A percentile compares a stretch with the other conserved stretches of the same genome.
Conservation (phyloP, 30 jellyfish, hydroid and myxozoan genomes). For the Sanderia malayensis region DNA sequence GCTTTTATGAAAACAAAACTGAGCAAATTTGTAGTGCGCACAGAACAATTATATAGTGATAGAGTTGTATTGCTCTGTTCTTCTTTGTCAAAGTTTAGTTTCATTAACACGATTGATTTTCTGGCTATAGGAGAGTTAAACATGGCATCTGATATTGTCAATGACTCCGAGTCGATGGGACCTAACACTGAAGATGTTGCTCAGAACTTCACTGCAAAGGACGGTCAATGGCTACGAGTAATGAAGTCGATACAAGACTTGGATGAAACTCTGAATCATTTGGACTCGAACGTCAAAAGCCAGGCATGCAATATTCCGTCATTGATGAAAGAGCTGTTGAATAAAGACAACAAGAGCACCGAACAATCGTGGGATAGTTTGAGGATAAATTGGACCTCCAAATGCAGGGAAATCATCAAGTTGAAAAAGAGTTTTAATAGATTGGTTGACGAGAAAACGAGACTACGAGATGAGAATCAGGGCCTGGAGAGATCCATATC, state of each 20-base stretch:
- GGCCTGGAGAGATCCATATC: conserved; percentile 70
- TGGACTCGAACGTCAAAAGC: conserved; percentile 37
- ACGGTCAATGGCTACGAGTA: conserved; percentile 54
- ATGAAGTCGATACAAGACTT: conserved; percentile 50
- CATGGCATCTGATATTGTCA: too few species aligned
- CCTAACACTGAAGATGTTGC: too few species aligned
- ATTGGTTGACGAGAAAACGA: conserved; percentile 59
- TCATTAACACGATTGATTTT: too few species aligned
- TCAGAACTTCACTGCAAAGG: conserved; percentile 9
- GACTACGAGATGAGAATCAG: conserved; percentile 79
- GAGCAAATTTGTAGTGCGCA: too few species aligned
- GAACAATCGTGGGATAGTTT: conserved; percentile 68
- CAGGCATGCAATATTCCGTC: conserved; percentile 38
- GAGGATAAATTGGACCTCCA: conserved; percentile 69
- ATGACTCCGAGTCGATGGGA: too few species aligned
- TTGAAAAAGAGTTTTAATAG: conserved; percentile 62
- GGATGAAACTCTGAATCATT: conserved; percentile 49
- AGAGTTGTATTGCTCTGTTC: too few species aligned
- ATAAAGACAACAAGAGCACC: conserved; percentile 27
- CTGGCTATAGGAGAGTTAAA: too few species aligned
- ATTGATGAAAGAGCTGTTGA: conserved; percentile 30
- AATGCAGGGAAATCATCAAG: conserved; percentile 67
- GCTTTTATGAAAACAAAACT: too few species aligned
- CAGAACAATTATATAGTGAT: too few species aligned
- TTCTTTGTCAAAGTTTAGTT: too few species aligned